Conservation (phyloP, 2,888 invertebrate genomes). For the Acleris laterana region DNA sequence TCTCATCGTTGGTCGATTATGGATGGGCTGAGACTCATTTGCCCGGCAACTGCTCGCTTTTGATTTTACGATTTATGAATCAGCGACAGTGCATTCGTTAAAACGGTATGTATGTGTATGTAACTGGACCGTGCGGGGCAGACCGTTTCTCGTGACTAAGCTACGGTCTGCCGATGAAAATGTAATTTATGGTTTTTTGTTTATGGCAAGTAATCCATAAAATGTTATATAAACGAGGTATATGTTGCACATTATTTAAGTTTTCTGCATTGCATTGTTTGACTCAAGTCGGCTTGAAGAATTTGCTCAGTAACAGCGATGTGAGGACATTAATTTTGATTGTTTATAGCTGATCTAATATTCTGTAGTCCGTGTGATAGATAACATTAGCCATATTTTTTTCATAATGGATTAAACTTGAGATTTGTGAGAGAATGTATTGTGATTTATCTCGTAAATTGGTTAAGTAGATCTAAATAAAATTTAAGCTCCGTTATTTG, state of each 20-base stretch:
- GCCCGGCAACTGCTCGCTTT: conserved; percentile 58
- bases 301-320: neutral
- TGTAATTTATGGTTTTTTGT: conserved; percentile 40
- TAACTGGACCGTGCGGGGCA: conserved; percentile 50
- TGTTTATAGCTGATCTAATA: no score
- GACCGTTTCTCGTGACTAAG: conserved; percentile 56
- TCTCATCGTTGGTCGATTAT: conserved; percentile 41
- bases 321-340: no score
- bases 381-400: no score
- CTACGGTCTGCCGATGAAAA: conserved; percentile 45
- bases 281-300: neutral
- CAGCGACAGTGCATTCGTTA: conserved; percentile 65
- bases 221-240: conserved; percentile 12
- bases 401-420: no score
- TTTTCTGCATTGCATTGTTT: conserved; percentile 1
- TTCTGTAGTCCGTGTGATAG: no score
- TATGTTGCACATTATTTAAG: conserved; percentile 14
- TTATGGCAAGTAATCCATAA: conserved; percentile 30
- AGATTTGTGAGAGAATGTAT: no score
- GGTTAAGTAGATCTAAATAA: no score
- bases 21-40: conserved; percentile 56
- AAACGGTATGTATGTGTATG: conserved; percentile 57
- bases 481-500: no score
- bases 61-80: conserved; percentile 71
- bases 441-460: no score